These are phyloP conservation scores for Xestia ashworthii DNA, from an alignment of 2,888 invertebrate genomes.

Conservation along the genomic window DNA sequence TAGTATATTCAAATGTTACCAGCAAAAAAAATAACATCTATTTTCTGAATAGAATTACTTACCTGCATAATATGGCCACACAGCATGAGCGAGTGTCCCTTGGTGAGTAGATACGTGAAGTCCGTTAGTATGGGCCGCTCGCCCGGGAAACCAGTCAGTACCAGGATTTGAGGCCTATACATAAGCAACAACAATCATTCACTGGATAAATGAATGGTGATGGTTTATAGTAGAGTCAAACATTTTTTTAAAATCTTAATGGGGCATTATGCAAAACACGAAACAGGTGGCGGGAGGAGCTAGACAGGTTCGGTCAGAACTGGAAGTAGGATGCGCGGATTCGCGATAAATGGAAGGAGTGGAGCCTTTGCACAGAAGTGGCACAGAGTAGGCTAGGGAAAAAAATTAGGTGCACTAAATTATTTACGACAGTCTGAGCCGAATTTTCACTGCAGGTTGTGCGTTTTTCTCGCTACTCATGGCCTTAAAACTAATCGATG, in stretches of 20 bases:
- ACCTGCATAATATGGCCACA: conserved; percentile 98
- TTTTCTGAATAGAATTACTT: conserved; percentile 53
- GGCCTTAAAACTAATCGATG: not conserved
- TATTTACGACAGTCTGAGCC: not conserved
- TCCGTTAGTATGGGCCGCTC: conserved; percentile 97
- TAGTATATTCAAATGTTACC: not conserved
- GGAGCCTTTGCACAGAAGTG: too few species aligned
- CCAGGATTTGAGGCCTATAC: conserved; percentile 93
- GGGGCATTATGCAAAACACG: too few species aligned
- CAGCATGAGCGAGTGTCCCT: conserved; percentile 97
- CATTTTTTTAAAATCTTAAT: too few species aligned
- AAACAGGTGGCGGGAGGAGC: too few species aligned
- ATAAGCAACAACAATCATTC: too few species aligned
- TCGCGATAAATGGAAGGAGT: too few species aligned
- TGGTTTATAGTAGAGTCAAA: too few species aligned
- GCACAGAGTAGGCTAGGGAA: too few species aligned
- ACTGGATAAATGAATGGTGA: not conserved
- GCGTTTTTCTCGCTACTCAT: not conserved
- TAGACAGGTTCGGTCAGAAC: too few species aligned
- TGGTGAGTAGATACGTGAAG: conserved; percentile 97
- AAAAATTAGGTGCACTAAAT: not conserved
- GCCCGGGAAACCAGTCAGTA: conserved; percentile 97
- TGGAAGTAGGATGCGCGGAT: too few species aligned
- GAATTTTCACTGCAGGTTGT: not conserved
- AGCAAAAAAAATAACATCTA: not conserved